Conservation (phyloP, 1,140 invertebrate species). For the Vanessa tameamea region DNA sequence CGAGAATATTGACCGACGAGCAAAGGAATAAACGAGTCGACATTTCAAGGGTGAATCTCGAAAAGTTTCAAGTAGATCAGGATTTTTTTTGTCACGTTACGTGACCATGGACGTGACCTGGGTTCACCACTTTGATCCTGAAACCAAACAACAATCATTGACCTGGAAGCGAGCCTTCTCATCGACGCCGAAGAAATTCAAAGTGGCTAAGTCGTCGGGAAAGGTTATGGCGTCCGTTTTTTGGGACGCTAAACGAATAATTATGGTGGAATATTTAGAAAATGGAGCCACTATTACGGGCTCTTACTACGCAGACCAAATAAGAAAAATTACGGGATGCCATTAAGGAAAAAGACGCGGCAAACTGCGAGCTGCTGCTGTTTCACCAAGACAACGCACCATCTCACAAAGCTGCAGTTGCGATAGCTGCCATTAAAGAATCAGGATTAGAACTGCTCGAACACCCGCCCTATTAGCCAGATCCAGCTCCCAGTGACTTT, state of each 20-base stretch:
- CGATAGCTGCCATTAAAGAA: slow-evolving; percentile 11
- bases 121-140: slow-evolving; percentile 22
- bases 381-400: slow-evolving; percentile 25
- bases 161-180: slow-evolving; percentile 12
- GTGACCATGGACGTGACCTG: slow-evolving; percentile 20
- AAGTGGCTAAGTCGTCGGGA: slow-evolving; percentile 24
- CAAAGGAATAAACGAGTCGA: slow-evolving; percentile 33
- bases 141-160: slow-evolving; percentile 6
- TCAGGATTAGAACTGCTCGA: background rate
- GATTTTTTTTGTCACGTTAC: slow-evolving; percentile 25
- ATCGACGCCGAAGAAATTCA: slow-evolving; percentile 33
- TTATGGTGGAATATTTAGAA: slow-evolving; percentile 28
- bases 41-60: slow-evolving; percentile 24
- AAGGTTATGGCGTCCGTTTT: slow-evolving; percentile 32
- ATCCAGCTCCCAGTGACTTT: background rate
- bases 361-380: slow-evolving; percentile 22
- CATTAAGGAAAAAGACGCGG: slow-evolving; percentile 26
- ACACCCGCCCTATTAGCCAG: background rate
- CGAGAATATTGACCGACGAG: slow-evolving; percentile 35
- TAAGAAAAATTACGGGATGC: slow-evolving; percentile 9
- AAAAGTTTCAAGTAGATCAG: slow-evolving; percentile 31
- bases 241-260: slow-evolving; percentile 29
- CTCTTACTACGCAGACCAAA: slow-evolving; percentile 20
- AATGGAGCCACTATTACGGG: slow-evolving; percentile 17
- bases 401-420: slow-evolving; percentile 16